Evolutionary conservation across 2,797 vertebrate genomes (phyloP).

Genomic region (Molossus molossus): DNA sequence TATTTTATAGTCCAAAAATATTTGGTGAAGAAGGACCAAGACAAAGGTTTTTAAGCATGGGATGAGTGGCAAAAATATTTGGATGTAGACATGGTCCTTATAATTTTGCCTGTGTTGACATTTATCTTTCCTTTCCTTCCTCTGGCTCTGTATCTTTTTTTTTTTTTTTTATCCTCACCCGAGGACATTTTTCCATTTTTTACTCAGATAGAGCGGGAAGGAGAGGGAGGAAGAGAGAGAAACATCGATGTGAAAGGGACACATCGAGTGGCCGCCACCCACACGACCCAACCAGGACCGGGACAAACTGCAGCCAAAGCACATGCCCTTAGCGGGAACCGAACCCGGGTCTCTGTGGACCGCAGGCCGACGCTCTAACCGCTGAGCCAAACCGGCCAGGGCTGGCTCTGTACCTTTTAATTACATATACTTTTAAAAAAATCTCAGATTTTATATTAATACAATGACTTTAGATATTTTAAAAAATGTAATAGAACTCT

Average conservation of each 20-base stretch:
- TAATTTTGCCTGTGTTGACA: not conserved
- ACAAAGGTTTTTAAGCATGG: not conserved
- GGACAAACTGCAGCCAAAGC: too few species aligned
- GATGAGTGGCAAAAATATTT: not conserved
- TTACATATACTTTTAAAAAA: not conserved
- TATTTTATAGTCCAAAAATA: not conserved
- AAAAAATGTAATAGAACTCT: not conserved
- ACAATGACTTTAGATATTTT: not conserved
- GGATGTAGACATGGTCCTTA: not conserved
- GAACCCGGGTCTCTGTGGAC: too few species aligned
- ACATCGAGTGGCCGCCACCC: too few species aligned
- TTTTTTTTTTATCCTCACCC: too few species aligned
- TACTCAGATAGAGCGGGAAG: too few species aligned
- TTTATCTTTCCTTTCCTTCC: not conserved
- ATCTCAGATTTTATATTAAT: slow-evolving; percentile 17
- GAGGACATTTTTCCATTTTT: too few species aligned
- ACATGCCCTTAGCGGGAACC: too few species aligned
- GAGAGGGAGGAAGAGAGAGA: too few species aligned
- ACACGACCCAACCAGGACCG: too few species aligned
- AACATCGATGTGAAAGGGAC: too few species aligned
- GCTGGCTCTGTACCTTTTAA: not conserved
- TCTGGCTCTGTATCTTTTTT: not conserved
- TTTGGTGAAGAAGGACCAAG: not conserved
- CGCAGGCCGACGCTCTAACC: too few species aligned
- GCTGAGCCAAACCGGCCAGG: too few species aligned